These are phyloP conservation scores for Macrobrachium rosenbergii DNA, from an alignment of 1,140 invertebrate species.

Conservation along the genomic window DNA sequence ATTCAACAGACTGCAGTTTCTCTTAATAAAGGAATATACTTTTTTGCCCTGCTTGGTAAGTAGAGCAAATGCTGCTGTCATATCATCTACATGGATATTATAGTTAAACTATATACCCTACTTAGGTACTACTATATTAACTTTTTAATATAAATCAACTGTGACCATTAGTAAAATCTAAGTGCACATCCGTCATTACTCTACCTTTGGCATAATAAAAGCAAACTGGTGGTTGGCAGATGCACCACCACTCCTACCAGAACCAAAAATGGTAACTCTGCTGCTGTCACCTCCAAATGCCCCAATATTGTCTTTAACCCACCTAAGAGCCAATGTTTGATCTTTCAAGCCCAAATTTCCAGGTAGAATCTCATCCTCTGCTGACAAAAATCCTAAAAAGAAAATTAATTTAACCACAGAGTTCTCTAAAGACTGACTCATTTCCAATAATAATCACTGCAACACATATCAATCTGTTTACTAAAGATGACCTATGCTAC, in stretches of 20 bases:
- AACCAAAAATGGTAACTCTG: neutral
- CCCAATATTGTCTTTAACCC: neutral
- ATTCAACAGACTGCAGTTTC: no score
- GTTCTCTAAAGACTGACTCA: neutral
- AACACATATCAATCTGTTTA: no score
- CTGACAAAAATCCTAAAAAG: neutral
- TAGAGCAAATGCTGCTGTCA: no score
- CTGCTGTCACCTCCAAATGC: neutral
- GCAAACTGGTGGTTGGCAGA: neutral
- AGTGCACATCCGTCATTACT: neutral
- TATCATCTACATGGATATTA: no score
- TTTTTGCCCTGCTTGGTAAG: no score
- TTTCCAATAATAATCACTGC: neutral
- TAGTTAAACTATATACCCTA: no score
- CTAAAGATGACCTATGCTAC: no score
- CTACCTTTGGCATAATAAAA: slow-evolving; percentile 6
- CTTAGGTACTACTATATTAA: no score
- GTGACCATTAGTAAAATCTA: no score
- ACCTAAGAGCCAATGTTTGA: neutral
- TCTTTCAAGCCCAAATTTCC: slow-evolving; percentile 10
- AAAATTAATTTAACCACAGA: neutral
- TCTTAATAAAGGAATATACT: no score
- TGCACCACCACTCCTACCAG: neutral
- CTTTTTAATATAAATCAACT: no score
- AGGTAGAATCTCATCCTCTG: neutral